phyloP scores from a whole-genome alignment of 2,113 vertebrate species.

The Oreocharis arfaki region DNA sequence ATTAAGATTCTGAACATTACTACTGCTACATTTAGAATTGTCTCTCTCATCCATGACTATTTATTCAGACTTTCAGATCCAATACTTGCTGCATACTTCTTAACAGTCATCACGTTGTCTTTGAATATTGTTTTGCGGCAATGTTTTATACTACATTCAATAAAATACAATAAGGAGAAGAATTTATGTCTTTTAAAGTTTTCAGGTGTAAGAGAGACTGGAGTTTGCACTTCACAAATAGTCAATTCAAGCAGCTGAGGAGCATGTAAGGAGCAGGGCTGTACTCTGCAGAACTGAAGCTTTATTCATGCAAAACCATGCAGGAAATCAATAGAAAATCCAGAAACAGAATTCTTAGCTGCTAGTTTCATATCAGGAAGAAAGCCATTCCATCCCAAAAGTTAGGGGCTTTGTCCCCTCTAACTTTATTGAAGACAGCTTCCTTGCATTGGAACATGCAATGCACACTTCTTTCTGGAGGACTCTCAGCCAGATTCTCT shows the following conservation, averaged over 20 bases:
- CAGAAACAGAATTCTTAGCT: background rate
- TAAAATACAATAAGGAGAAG: background rate
- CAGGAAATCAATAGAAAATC: background rate
- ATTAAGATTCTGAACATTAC: background rate
- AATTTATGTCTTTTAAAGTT: background rate
- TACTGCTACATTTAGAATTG: background rate
- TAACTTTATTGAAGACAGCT: background rate
- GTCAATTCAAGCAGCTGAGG: background rate
- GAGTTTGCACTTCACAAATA: background rate
- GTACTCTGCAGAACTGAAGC: background rate
- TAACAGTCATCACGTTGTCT: background rate
- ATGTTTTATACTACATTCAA: background rate
- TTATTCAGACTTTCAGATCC: background rate
- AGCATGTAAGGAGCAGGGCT: background rate
- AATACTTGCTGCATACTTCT: background rate
- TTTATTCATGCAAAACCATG: background rate
- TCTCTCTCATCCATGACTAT: background rate
- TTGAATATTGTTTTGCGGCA: background rate
- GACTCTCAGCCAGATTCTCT: background rate
- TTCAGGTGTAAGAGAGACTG: background rate
- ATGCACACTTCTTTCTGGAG: background rate
- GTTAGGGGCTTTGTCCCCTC: background rate
- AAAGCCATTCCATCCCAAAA: background rate
- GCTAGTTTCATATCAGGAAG: background rate
- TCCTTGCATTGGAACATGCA: background rate